Conservation (phyloP, 2,113 vertebrate genomes). For the Percopsis transmontana region DNA sequence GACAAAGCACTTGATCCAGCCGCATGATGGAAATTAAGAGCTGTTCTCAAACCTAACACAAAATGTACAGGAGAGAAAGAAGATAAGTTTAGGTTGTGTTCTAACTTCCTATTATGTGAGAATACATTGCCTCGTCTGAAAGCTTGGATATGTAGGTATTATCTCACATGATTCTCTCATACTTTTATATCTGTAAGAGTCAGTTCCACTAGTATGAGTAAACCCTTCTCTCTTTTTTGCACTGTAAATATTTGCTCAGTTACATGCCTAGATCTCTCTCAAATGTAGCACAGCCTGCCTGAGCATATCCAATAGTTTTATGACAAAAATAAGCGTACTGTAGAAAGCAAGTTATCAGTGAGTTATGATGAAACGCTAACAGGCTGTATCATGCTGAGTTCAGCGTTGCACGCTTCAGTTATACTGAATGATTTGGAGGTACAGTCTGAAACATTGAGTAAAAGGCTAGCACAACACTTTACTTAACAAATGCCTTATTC, state of each 20-base stretch:
- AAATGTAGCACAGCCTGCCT: constrained; percentile 48
- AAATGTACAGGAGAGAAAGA: constrained; percentile 34
- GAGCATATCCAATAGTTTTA: constrained; percentile 46
- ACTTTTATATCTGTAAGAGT: constrained; percentile 22
- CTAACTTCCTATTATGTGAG: constrained; percentile 40
- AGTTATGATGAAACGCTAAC: constrained; percentile 57
- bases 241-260: constrained; percentile 68
- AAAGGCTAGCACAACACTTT: constrained; percentile 25
- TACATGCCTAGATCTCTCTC: constrained; percentile 51
- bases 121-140: constrained; percentile 40
- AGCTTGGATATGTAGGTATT: constrained; percentile 50
- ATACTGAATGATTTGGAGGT: constrained; percentile 35
- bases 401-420: constrained; percentile 18
- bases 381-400: constrained; percentile 49
- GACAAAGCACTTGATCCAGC: constrained; percentile 51
- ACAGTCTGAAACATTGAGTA: constrained; percentile 32
- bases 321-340: constrained; percentile 30
- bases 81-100: constrained; percentile 14
- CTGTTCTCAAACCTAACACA: neutral
- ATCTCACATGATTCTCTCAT: constrained; percentile 10
- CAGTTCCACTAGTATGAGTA: constrained; percentile 29
- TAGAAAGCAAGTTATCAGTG: constrained; percentile 30
- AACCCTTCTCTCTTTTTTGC: neutral
- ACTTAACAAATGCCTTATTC: constrained; percentile 20
- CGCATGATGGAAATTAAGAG: neutral